These are phyloP conservation scores for Tenebrosternarchus preto DNA, from an alignment of 2,113 vertebrate species.

Conservation along the genomic window DNA sequence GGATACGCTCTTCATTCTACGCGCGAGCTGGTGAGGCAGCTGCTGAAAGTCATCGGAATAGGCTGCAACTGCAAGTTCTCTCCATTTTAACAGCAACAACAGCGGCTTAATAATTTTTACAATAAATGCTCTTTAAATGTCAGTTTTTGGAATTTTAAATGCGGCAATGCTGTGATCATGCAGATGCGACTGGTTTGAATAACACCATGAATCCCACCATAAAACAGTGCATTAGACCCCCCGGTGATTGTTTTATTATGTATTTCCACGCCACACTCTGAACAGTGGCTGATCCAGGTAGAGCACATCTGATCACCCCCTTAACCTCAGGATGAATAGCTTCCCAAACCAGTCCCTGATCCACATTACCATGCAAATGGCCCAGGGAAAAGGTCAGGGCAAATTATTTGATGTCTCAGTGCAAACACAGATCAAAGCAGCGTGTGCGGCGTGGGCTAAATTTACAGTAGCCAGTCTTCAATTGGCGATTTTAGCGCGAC, in stretches of 20 bases:
- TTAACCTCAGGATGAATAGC: conserved; percentile 72
- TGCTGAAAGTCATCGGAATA: too few relatives aligned
- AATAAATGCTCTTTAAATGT: too few relatives aligned
- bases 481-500: conserved; percentile 21
- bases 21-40: too few relatives aligned
- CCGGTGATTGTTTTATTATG: conserved; percentile 26
- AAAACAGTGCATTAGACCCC: too few relatives aligned
- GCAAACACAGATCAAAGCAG: conserved; percentile 83
- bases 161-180: too few relatives aligned
- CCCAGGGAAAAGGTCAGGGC: conserved; percentile 67
- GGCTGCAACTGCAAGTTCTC: too few relatives aligned
- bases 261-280: conserved; percentile 23
- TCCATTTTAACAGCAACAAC: too few relatives aligned
- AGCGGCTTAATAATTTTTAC: too few relatives aligned
- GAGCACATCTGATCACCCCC: conserved; percentile 64
- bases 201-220: too few relatives aligned
- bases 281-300: conserved; percentile 46
- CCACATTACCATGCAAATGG: conserved; percentile 80
- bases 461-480: conserved; percentile 71
- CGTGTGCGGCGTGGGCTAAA: conserved; percentile 68
- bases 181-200: too few relatives aligned
- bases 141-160: too few relatives aligned
- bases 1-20: too few relatives aligned
- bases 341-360: conserved; percentile 52
- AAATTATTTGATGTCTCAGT: conserved; percentile 83